Conservation (phyloP, 2,797 vertebrate genomes). For the Phalloptychus januarius region DNA sequence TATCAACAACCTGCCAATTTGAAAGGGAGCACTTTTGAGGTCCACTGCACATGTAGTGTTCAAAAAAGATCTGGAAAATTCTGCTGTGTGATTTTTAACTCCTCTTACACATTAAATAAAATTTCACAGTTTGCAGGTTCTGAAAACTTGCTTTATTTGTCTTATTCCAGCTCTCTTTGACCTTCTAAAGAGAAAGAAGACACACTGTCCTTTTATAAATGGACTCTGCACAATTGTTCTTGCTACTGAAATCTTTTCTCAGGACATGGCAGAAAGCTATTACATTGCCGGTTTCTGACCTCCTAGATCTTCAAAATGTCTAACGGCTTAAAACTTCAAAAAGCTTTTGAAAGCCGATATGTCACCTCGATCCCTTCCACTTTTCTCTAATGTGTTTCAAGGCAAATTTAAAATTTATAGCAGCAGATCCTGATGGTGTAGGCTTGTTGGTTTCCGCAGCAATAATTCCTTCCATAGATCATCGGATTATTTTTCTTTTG, state of each 20-base stretch:
- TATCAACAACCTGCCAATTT: not conserved
- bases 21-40: not conserved
- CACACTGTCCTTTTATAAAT: slow-evolving; percentile 21
- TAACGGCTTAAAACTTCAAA: slow-evolving; percentile 35
- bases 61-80: not conserved
- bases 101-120: slow-evolving; percentile 3
- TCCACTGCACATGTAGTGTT: not conserved
- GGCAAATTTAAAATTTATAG: slow-evolving; percentile 43
- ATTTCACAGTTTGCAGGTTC: not conserved
- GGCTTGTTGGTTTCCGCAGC: slow-evolving; percentile 55
- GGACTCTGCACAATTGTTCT: slow-evolving; percentile 33
- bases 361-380: slow-evolving; percentile 17
- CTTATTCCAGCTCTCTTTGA: slow-evolving; percentile 19
- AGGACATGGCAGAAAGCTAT: slow-evolving; percentile 30
- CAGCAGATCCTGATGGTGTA: slow-evolving; percentile 30
- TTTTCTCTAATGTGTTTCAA: slow-evolving; percentile 41
- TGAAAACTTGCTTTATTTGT: slow-evolving; percentile 6
- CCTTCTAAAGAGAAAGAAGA: slow-evolving; percentile 28
- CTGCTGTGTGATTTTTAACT: not conserved
- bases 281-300: slow-evolving; percentile 25
- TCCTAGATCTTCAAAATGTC: slow-evolving; percentile 37
- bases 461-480: slow-evolving; percentile 71
- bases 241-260: slow-evolving; percentile 43
- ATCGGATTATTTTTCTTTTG: slow-evolving; percentile 75
- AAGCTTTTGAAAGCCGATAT: slow-evolving; percentile 34